Evolutionary conservation across 2,113 vertebrate species (phyloP).

Genomic region (Hylia prasina): DNA sequence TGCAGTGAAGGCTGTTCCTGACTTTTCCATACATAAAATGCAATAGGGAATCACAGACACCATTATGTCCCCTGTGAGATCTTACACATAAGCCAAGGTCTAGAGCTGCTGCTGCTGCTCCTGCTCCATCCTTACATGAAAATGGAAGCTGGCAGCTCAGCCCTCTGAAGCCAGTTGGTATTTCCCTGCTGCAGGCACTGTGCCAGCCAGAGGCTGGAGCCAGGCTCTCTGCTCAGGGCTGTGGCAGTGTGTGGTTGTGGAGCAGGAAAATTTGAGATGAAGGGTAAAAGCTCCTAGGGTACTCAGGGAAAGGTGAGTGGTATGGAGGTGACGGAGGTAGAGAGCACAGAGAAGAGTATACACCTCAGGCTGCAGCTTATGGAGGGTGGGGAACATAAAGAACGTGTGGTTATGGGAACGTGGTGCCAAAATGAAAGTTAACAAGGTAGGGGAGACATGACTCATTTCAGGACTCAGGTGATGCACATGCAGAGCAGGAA

Average conservation of each 20-base stretch:
- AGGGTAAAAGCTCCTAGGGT: neutral
- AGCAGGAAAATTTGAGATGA: neutral
- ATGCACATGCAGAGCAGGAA: neutral
- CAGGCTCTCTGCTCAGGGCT: neutral
- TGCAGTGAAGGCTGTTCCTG: neutral
- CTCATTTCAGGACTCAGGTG: neutral
- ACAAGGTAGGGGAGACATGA: neutral
- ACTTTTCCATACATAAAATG: neutral
- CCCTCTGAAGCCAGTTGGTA: neutral
- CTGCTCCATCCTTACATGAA: neutral
- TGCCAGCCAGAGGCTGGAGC: neutral
- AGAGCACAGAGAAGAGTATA: neutral
- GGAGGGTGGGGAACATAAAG: neutral
- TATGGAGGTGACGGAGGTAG: neutral
- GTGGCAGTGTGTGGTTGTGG: neutral
- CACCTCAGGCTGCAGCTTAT: neutral
- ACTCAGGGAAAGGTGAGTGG: too few relatives aligned
- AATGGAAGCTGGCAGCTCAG: neutral
- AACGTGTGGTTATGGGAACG: neutral
- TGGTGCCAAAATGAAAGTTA: neutral
- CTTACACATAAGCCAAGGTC: neutral
- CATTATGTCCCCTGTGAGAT: neutral
- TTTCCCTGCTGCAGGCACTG: neutral
- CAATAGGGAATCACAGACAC: neutral
- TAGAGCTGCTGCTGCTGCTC: neutral